Conservation (phyloP, 2,113 vertebrate species). For the Gallinago undulata region DNA sequence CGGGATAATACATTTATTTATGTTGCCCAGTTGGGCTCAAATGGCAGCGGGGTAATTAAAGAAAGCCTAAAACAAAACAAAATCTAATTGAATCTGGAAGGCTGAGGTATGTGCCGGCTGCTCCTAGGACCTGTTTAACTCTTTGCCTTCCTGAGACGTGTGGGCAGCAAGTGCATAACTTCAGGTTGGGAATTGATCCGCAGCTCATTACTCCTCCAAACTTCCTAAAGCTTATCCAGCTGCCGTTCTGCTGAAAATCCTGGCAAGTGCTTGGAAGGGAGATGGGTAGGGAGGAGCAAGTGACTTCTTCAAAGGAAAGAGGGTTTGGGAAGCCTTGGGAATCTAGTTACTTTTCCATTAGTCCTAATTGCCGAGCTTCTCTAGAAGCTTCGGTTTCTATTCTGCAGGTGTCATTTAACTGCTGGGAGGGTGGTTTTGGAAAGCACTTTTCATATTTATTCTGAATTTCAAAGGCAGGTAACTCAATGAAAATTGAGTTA, state of each 20-base stretch:
- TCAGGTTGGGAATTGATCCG: background rate
- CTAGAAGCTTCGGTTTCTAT: background rate
- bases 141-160: background rate
- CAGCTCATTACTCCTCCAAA: background rate
- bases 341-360: background rate
- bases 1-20: slow-evolving; percentile 45
- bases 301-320: background rate
- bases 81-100: background rate
- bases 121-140: background rate
- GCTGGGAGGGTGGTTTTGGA: background rate
- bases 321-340: background rate
- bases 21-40: slow-evolving; percentile 27
- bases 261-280: background rate
- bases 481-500: background rate
- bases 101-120: background rate
- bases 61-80: background rate
- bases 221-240: background rate
- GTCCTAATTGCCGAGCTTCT: background rate
- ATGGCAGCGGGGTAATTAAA: slow-evolving; percentile 16
- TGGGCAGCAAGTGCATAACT: background rate
- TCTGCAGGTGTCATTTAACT: slow-evolving; percentile 11
- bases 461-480: background rate
- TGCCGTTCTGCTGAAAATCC: background rate
- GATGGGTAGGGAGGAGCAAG: background rate
- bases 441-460: background rate